Evolutionary conservation across 2,113 vertebrate genomes (phyloP).

Genomic region (Cyanoderma ruficeps): DNA sequence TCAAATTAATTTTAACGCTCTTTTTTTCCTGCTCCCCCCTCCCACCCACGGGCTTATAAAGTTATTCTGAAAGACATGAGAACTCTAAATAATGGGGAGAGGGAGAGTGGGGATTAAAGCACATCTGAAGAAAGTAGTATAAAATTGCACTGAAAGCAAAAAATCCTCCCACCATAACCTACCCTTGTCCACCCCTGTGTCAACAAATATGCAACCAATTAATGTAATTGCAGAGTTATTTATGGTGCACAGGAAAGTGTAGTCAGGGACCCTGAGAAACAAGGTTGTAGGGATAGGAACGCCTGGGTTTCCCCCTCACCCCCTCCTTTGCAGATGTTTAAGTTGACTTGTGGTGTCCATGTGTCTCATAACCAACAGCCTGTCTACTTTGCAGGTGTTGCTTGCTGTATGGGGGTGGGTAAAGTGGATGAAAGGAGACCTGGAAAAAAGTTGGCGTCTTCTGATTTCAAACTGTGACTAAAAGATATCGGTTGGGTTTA

Average conservation of each 20-base stretch:
- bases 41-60: constrained; percentile 43
- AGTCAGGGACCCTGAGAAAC: constrained; percentile 74
- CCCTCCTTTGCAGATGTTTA: constrained; percentile 69
- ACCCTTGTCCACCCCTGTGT: constrained; percentile 66
- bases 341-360: constrained; percentile 75
- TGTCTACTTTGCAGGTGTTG: constrained; percentile 78
- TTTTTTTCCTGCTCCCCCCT: neutral
- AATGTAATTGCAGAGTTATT: constrained; percentile 84
- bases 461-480: constrained; percentile 75
- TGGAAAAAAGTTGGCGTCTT: constrained; percentile 64
- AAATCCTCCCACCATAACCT: constrained; percentile 66
- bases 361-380: constrained; percentile 76
- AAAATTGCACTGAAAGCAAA: constrained; percentile 67
- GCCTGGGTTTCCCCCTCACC: constrained; percentile 7
- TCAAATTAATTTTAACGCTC: constrained; percentile 53
- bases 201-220: constrained; percentile 87
- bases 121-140: constrained; percentile 60
- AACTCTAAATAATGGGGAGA: constrained; percentile 54
- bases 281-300: constrained; percentile 58
- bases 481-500: constrained; percentile 56
- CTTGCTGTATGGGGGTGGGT: constrained; percentile 49
- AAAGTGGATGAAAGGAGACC: constrained; percentile 29
- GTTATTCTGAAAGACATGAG: constrained; percentile 58
- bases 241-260: constrained; percentile 77
- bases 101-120: constrained; percentile 38